Evolutionary conservation across 92 coral and sea anemone species (phyloP), one percentile per base, ranked within the genome.

Genomic region (Diadumene lineata): DNA sequence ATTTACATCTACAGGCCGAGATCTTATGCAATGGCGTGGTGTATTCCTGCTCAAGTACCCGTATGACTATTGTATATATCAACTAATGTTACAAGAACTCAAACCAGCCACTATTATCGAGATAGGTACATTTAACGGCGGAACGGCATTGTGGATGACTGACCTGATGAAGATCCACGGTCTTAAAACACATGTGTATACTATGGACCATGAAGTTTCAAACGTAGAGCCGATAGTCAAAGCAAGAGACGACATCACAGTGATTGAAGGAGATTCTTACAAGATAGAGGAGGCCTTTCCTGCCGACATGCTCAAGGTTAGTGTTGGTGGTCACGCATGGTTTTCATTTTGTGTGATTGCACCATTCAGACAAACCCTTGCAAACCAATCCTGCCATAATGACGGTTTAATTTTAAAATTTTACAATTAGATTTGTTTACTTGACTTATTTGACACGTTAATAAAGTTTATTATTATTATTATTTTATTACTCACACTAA

Each of bases 71-170:
- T 11, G 67, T 7, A 69, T 82, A 8, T 53, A 57, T 18, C 86
- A 75, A 30, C 70, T 60, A 19, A 56, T 82, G 71, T 74, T 82
- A 11, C 86, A 82, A 60, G 86, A 82, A 26, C 31, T 82, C 48
- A 82, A 82, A 69, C 86, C 86, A 43, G 66, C 77, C 7, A 82
- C 86, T 22, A 82, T 82, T 27, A 68, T 82, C 9, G 86, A 82
- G 58, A 75, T 53, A 0, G 86, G 86, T 19, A 68, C 86, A 27
- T 82, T 81, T 30, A 74, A 69, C 57, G 86, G 86, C 27, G 91
- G 91, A 29, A 51, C 70, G 0, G 87, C 91, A 0, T 58, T 82
- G 32, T 86, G 91, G 91, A 76, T 81, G 83, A 87, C 91, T 17
- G 91, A 86, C 63, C 7, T 76, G 56, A 75, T 86, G 83, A 86